phyloP scores from a whole-genome alignment of 2,797 vertebrate genomes.

The Anomalospiza imberbis region DNA sequence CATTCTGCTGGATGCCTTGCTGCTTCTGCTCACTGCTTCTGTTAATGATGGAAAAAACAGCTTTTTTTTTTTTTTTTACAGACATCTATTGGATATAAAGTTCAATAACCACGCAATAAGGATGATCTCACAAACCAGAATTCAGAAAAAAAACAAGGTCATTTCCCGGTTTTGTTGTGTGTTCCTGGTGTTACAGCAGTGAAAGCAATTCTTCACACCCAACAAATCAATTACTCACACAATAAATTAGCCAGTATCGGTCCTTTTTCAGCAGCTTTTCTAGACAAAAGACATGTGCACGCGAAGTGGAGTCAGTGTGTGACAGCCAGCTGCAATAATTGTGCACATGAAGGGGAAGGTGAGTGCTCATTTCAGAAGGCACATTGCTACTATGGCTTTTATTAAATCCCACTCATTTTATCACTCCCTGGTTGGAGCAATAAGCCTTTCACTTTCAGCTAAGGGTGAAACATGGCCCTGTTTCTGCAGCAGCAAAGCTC shows the following conservation, averaged over 20 bases:
- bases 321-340: not conserved
- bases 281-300: not conserved
- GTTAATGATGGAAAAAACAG: not conserved
- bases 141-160: not conserved
- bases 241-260: not conserved
- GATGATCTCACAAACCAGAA: not conserved
- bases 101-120: not conserved
- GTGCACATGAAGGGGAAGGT: not conserved
- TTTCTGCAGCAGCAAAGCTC: not conserved
- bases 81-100: not conserved
- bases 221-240: not conserved
- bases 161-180: not conserved
- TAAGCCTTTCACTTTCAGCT: not conserved
- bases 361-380: not conserved
- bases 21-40: not conserved
- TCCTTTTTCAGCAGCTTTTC: not conserved
- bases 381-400: not conserved
- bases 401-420: constrained; percentile 2
- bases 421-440: not conserved
- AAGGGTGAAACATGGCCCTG: not conserved
- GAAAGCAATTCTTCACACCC: not conserved
- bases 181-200: not conserved
- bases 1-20: not conserved
- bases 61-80: not conserved
- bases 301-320: not conserved